These are phyloP conservation scores for Brienomyrus brachyistius DNA, from an alignment of 2,113 vertebrate species.

Conservation along the genomic window DNA sequence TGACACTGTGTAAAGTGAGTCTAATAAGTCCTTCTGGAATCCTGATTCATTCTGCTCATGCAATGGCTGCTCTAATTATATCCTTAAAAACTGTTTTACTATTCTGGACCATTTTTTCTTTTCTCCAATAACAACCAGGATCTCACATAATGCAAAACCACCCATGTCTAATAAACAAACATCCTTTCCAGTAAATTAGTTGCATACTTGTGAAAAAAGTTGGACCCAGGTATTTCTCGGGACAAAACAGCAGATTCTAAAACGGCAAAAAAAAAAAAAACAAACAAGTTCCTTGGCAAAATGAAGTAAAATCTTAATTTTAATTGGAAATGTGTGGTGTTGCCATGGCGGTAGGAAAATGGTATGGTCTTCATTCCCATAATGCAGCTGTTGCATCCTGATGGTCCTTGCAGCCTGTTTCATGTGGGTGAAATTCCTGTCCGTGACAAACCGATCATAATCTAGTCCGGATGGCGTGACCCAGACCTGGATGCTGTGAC, in stretches of 20 bases:
- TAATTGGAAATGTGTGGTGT: background rate
- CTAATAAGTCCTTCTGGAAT: background rate
- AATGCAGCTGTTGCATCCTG: background rate
- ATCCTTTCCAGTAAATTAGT: background rate
- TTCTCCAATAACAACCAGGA: background rate
- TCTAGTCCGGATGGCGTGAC: background rate
- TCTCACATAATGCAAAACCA: background rate
- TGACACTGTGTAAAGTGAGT: background rate
- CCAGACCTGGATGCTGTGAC: background rate
- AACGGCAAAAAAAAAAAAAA: background rate
- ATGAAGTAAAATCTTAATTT: background rate
- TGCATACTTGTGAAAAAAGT: background rate
- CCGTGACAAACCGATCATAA: background rate
- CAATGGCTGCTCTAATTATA: background rate
- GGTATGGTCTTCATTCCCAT: background rate
- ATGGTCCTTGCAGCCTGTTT: background rate
- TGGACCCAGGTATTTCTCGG: background rate
- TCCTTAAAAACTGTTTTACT: background rate
- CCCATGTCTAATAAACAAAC: constrained; percentile 5
- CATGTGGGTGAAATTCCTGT: background rate
- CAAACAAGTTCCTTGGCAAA: background rate
- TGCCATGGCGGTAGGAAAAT: background rate
- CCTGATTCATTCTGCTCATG: background rate
- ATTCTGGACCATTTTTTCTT: background rate
- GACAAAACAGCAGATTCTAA: background rate